phyloP scores from a whole-genome alignment of 1,140 invertebrate genomes.

The Caenorhabditis briggsae region DNA sequence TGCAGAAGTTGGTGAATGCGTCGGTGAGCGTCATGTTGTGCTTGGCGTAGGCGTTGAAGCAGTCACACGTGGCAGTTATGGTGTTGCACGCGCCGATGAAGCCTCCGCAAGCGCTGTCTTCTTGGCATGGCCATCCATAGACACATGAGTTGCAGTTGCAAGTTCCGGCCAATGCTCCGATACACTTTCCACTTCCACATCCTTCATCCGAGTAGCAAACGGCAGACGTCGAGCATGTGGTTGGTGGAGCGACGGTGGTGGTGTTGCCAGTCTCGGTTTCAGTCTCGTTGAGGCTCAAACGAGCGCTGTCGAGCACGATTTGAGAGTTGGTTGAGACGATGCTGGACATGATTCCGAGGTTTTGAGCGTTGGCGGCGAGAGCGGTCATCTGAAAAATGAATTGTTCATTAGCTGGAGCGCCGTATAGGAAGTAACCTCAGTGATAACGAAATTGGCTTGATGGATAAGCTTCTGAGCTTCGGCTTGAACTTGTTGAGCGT shows the following conservation, averaged over 20 bases:
- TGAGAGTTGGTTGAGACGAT: slow-evolving; percentile 22
- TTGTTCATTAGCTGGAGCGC: too few relatives aligned
- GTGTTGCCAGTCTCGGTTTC: background rate
- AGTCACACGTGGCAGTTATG: slow-evolving; percentile 23
- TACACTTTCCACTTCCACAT: slow-evolving; percentile 40
- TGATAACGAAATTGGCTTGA: slow-evolving; percentile 45
- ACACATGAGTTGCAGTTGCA: slow-evolving; percentile 45
- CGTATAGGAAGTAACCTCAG: background rate
- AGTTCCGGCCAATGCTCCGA: slow-evolving; percentile 39
- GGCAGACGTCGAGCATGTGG: background rate
- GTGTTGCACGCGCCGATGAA: slow-evolving; percentile 22
- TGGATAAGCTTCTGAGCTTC: slow-evolving; percentile 38
- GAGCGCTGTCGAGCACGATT: slow-evolving; percentile 30
- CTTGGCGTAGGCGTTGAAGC: slow-evolving; percentile 22
- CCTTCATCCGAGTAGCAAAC: slow-evolving; percentile 9
- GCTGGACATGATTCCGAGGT: slow-evolving; percentile 22
- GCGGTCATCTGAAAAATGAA: slow-evolving; percentile 36
- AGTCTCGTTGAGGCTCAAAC: slow-evolving; percentile 1
- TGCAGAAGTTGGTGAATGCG: slow-evolving; percentile 19
- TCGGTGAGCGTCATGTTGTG: slow-evolving; percentile 17
- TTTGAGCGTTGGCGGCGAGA: slow-evolving; percentile 34
- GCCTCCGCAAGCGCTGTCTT: slow-evolving; percentile 43
- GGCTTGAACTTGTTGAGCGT: slow-evolving; percentile 19
- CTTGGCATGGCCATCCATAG: slow-evolving; percentile 50
- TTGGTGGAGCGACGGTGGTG: background rate